A percentile compares a stretch with the other conserved stretches of the same genome.
phyloP scores from a whole-genome alignment of 2,113 vertebrate species.

The Erythrolamprus reginae region DNA sequence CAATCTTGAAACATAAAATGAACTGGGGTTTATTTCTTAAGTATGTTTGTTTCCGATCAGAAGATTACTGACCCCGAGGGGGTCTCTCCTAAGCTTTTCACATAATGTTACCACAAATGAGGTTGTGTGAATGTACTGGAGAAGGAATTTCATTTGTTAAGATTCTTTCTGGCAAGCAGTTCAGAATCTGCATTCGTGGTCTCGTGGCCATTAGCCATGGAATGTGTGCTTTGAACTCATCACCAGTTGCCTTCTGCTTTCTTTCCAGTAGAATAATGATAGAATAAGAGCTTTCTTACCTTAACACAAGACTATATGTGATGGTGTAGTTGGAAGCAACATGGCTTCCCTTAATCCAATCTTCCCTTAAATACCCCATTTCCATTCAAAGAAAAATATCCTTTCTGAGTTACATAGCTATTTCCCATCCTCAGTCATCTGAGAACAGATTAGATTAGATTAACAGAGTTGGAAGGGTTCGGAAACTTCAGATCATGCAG shows the following conservation, averaged over 20 bases:
- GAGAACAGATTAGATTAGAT: not conserved
- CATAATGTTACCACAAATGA: not conserved
- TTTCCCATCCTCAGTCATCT: not conserved
- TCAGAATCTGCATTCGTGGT: not conserved
- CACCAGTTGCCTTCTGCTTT: conserved; percentile 6
- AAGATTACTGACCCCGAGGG: not conserved
- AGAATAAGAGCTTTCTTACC: not conserved
- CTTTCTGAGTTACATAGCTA: not conserved
- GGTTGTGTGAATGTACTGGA: not conserved
- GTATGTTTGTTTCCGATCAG: not conserved
- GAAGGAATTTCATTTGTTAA: not conserved
- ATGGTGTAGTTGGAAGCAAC: conserved; percentile 44
- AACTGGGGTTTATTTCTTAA: not conserved
- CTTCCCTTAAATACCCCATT: not conserved
- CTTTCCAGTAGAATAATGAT: not conserved
- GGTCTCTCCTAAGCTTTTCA: not conserved
- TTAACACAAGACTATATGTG: not conserved
- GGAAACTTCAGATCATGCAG: no score
- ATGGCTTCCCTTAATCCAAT: not conserved
- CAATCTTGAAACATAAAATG: not conserved
- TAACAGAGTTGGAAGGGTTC: no score
- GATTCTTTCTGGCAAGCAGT: not conserved
- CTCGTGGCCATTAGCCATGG: not conserved
- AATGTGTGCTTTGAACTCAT: conserved; percentile 1
- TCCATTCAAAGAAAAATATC: not conserved